A percentile compares a stretch with the other conserved stretches of the same genome.
Evolutionary conservation across 2,797 vertebrate genomes (phyloP).

Genomic region (Erpetoichthys calabaricus): DNA sequence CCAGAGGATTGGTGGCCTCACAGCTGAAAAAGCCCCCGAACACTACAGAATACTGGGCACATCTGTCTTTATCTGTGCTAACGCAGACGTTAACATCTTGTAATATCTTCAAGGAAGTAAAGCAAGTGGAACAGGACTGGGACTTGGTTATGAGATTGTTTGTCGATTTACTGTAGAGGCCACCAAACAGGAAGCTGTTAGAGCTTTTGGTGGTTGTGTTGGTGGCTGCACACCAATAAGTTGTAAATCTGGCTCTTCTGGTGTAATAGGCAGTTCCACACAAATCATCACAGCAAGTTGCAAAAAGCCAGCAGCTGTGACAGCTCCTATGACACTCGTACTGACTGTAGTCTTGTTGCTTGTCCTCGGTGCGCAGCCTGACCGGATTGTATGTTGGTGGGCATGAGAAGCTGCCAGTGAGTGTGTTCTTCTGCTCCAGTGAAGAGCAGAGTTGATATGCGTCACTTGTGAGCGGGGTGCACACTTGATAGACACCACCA

Average conservation of each 20-base stretch:
- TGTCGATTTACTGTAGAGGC: too few species aligned
- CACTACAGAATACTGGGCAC: too few species aligned
- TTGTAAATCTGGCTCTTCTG: slow-evolving; percentile 45
- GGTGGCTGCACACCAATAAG: slow-evolving; percentile 56
- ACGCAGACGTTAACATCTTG: too few species aligned
- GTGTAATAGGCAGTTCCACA: slow-evolving; percentile 57
- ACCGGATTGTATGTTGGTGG: slow-evolving; percentile 35
- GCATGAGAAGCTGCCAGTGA: slow-evolving; percentile 60
- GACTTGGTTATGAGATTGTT: too few species aligned
- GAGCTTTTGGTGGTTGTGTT: not conserved
- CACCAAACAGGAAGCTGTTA: too few species aligned
- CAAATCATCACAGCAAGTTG: slow-evolving; percentile 23
- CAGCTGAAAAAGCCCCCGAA: too few species aligned
- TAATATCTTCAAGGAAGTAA: too few species aligned
- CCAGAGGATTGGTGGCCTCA: too few species aligned
- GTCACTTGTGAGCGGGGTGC: slow-evolving; percentile 27
- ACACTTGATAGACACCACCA: slow-evolving; percentile 67
- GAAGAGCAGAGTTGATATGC: slow-evolving; percentile 38
- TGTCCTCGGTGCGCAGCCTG: slow-evolving; percentile 47
- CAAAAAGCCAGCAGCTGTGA: slow-evolving; percentile 20
- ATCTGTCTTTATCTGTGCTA: too few species aligned
- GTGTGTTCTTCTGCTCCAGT: slow-evolving; percentile 61
- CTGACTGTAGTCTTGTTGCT: slow-evolving; percentile 52
- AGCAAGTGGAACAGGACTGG: too few species aligned
- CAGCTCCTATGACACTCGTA: slow-evolving; percentile 43